Percentiles rank a stretch among this genome's conserved stretches.
Evolutionary conservation across 2,113 vertebrate species (phyloP).

Genomic region (Meriones unguiculatus): DNA sequence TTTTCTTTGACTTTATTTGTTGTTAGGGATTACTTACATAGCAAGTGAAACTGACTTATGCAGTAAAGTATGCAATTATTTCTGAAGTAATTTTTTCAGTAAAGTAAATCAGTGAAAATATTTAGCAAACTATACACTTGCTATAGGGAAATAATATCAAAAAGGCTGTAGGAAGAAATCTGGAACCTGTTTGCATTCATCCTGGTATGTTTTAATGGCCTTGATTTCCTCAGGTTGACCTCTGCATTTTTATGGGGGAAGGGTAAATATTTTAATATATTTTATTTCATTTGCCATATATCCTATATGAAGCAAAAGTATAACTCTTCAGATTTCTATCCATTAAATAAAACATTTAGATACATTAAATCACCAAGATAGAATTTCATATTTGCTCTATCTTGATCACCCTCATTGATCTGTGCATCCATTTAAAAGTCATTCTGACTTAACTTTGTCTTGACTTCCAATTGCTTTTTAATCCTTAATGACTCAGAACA

Average conservation of each 20-base stretch:
- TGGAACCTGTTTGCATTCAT: not conserved
- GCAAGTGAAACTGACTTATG: not conserved
- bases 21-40: not conserved
- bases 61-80: slow-evolving; percentile 28
- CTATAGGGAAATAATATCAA: not conserved
- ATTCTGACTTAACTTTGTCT: slow-evolving; percentile 58
- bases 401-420: slow-evolving; percentile 40
- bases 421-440: slow-evolving; percentile 36
- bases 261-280: not conserved
- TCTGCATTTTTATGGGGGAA: not conserved
- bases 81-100: not conserved
- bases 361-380: not conserved
- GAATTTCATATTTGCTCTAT: slow-evolving; percentile 48
- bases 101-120: slow-evolving; percentile 31
- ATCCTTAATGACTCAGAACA: slow-evolving; percentile 54
- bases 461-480: slow-evolving; percentile 52
- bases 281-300: slow-evolving; percentile 4
- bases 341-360: slow-evolving; percentile 40
- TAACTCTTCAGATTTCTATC: slow-evolving; percentile 52
- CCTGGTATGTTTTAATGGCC: not conserved
- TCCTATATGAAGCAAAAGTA: not conserved
- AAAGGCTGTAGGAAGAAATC: not conserved
- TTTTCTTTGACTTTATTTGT: not conserved
- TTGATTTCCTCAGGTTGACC: not conserved
- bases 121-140: not conserved